Conservation (phyloP, 2,113 vertebrate species). For the zebrafish (Danio rerio) region GRCz12tu NC_133193.1:11699501-11700000, state of each 20-base stretch:
- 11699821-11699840: constrained; percentile 39
- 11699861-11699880: neutral
- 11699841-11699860: constrained; percentile 24
- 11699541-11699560: no score
- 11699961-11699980: neutral
- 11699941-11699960: neutral
- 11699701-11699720: constrained; percentile 72
- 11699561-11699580: no score
- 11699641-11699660: no score
- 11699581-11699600: no score
- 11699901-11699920: constrained; percentile 19
- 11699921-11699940: neutral
- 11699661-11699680: neutral
- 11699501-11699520: no score
- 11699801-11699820: constrained; percentile 38
- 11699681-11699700: constrained; percentile 14
- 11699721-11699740: constrained; percentile 68
- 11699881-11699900: constrained; percentile 5
- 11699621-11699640: no score
- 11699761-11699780: constrained; percentile 41
- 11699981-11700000: neutral
- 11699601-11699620: no score
- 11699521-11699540: no score
- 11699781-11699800: constrained; percentile 44
- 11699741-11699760: constrained; percentile 65